Evolutionary conservation across 2,888 invertebrate genomes (phyloP), one percentile per base, ranked within the genome.

Genomic region (Empis stercorea): DNA sequence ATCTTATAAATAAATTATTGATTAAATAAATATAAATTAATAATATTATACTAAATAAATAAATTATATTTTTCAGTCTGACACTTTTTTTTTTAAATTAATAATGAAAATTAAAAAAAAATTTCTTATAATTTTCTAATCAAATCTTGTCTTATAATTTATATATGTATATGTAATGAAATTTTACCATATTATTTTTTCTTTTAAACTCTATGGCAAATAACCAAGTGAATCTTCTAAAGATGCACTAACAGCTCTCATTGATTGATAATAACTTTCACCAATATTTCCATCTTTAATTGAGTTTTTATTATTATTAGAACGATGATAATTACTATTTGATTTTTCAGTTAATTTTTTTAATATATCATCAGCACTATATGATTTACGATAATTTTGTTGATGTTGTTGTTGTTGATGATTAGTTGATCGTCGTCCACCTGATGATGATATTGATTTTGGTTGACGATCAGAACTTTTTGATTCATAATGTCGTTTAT

Each of bases 211-310:
- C n/a, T 63, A 71, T 61, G 71, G 71, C 60, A 71, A 63, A 61
- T 71, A 71, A 34, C 71, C 71, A 51, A 71, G 59, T 30, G 71
- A 68, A 55, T 71, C 71, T 55, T 70, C 71, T n/a, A 71, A 57
- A 3, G 71, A 69, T 47, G 67, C 63, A 61, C 66, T 64, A 54
- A 68, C 61, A 48, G 65, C 61, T 47, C 65, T 59, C 61, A 69
- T 63, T 30, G 68, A 62, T 50, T 70, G 69, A 52, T 70, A 70
- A 51, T 61, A 64, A 39, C 58, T 55, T 52, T 60, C 61, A 46
- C 42, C 45, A 15, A 38, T 13, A 17, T 17, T 38, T 17, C 38
- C 17, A 17, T 23, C 20, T 11, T 45, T 45, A 11, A 38, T 4
- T 9, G 39, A 34, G 39, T 30, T 48, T 6, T 32, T 37, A 10